Base-by-base conservation (phyloP, 2,888 invertebrate genomes). In the Microplitis deprimator region DNA sequence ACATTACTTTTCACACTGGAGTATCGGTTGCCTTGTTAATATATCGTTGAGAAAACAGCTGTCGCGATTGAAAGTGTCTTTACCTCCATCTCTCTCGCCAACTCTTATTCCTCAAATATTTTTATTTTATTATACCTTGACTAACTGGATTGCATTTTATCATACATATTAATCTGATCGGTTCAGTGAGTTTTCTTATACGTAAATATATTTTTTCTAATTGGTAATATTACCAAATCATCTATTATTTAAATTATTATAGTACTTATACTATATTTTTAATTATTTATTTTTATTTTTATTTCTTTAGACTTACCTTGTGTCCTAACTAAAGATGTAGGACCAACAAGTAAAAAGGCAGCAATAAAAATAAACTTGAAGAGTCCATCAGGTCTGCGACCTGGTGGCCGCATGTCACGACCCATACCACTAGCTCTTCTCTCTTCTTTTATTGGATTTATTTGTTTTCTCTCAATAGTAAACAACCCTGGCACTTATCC, bases 331-430 rank as follows among this genome's bases (percentile, higher is more conserved):
- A 77, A 75, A 65, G 77, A 76, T 62, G 79, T 76, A 61, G 79
- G 71, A 72, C 77, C 68, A 17, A 82, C 50, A 13, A 82, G 77
- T 20, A 77, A 75, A 77, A 79, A 79, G 79, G 79, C 78, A 79
- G 78, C 74, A 67, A 81, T 38, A 74, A 74, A 75, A 73, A 77
- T 75, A 73, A 79, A 73, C 68, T 72, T 72, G 72, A 78, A 75
- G 69, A 76, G 75, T 81, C 77, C 82, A 80, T 75, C 82, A 81
- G 80, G 81, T 81, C 81, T 81, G 70, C 71, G 78, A 82, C 80
- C 82, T 75, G 81, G 82, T 81, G 79, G 81, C 80, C 80, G 78
- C 79, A 79, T 82, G 76, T 81, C 68, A 74, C 80, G 78, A 82
- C 82, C 81, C 82, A 82, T 82, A 77, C 80, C 82, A 81, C 79